These are phyloP conservation scores for Octodonta nipae DNA, from an alignment of 2,888 invertebrate genomes.

Conservation along the genomic window DNA sequence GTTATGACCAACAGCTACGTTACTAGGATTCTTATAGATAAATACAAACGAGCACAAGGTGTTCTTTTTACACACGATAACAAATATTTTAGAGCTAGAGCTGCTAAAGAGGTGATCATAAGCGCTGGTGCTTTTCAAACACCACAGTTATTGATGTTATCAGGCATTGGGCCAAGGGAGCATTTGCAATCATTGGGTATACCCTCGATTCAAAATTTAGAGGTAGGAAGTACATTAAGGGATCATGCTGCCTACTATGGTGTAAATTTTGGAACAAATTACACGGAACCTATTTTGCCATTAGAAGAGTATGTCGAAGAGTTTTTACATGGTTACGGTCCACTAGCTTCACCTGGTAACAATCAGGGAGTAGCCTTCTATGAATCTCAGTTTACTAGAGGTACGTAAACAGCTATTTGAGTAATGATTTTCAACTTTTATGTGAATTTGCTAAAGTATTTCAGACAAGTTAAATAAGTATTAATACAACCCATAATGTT, in stretches of 20 bases:
- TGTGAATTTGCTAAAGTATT: too few species aligned
- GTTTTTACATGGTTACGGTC: slow-evolving; percentile 14
- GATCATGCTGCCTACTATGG: slow-evolving; percentile 62
- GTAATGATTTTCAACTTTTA: too few species aligned
- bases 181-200: slow-evolving; percentile 48
- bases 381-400: slow-evolving; percentile 15
- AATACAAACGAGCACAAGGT: slow-evolving; percentile 45
- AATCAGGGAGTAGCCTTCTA: slow-evolving; percentile 20
- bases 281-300: slow-evolving; percentile 29
- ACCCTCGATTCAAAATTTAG: slow-evolving; percentile 47
- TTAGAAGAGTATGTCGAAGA: slow-evolving; percentile 41
- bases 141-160: slow-evolving; percentile 69
- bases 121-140: slow-evolving; percentile 68
- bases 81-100: slow-evolving; percentile 39
- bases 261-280: slow-evolving; percentile 54
- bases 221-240: slow-evolving; percentile 63
- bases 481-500: too few species aligned
- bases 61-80: slow-evolving; percentile 48
- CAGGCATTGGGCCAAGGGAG: slow-evolving; percentile 49
- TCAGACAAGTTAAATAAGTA: too few species aligned
- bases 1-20: slow-evolving; percentile 56
- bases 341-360: slow-evolving; percentile 17
- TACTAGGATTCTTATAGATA: slow-evolving; percentile 44
- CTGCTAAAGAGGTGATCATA: slow-evolving; percentile 60
- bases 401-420: slow-evolving; percentile 6